phyloP scores from a whole-genome alignment of 2,888 invertebrate species.

The Cetonia aurata region DNA sequence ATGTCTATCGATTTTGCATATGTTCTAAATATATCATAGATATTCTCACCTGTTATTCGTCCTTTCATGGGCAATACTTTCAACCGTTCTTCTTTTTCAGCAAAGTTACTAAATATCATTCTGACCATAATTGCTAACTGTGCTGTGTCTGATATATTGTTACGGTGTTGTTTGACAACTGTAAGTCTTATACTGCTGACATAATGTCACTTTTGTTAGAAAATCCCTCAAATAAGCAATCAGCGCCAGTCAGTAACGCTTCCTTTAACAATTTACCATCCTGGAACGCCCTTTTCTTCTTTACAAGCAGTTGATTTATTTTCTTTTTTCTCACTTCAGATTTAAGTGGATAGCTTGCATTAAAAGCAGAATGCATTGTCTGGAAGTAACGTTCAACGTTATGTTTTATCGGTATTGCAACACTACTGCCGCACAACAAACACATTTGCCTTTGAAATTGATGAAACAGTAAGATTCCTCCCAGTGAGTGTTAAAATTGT shows the following conservation, averaged over 20 bases:
- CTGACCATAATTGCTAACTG: slow-evolving; percentile 45
- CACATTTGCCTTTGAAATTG: slow-evolving; percentile 47
- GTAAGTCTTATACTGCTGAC: no score
- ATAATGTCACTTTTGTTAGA: slow-evolving; percentile 51
- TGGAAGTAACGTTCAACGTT: slow-evolving; percentile 47
- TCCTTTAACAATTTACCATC: slow-evolving; percentile 47
- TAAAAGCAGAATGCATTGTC: slow-evolving; percentile 47
- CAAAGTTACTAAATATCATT: slow-evolving; percentile 50
- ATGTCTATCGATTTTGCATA: slow-evolving; percentile 47
- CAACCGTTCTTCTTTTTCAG: slow-evolving; percentile 48
- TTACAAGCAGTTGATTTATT: no score
- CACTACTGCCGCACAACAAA: slow-evolving; percentile 44
- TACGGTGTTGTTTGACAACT: no score
- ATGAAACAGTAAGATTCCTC: slow-evolving; percentile 46
- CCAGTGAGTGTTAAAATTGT: slow-evolving; percentile 47
- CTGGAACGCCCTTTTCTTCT: no score
- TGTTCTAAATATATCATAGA: slow-evolving; percentile 45
- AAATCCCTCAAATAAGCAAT: slow-evolving; percentile 50
- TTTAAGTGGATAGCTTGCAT: slow-evolving; percentile 44
- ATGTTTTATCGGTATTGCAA: slow-evolving; percentile 47
- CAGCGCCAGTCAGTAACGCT: slow-evolving; percentile 41
- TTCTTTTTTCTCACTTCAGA: slow-evolving; percentile 45
- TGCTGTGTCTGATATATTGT: no score
- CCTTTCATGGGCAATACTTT: slow-evolving; percentile 50
- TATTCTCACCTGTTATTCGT: slow-evolving; percentile 48